These are phyloP conservation scores for Leptocoma aspasia DNA, from an alignment of 2,113 vertebrate species.

Conservation along the genomic window DNA sequence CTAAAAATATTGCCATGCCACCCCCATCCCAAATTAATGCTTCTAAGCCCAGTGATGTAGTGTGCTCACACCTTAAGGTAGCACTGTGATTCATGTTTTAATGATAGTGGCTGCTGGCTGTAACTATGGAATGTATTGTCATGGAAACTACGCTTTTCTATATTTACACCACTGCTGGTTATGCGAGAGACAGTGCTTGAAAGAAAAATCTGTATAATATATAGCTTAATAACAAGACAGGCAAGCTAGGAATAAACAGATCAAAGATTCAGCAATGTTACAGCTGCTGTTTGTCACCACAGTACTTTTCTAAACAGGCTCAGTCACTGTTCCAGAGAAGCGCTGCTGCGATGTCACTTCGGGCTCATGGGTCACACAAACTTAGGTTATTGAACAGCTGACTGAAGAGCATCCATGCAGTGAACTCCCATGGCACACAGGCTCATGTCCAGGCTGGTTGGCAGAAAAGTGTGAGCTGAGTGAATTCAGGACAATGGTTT, in stretches of 20 bases:
- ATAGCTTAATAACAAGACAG: slow-evolving; percentile 53
- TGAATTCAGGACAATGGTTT: neutral
- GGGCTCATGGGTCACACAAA: slow-evolving; percentile 49
- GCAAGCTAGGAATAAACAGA: slow-evolving; percentile 40
- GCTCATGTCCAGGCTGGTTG: neutral
- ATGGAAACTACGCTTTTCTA: slow-evolving; percentile 72
- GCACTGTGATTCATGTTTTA: slow-evolving; percentile 72
- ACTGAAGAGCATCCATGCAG: neutral
- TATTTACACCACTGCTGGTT: slow-evolving; percentile 64
- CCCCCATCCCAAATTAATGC: slow-evolving; percentile 47
- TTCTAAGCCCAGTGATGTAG: slow-evolving; percentile 45
- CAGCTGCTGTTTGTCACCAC: slow-evolving; percentile 33
- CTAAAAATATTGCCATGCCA: slow-evolving; percentile 62
- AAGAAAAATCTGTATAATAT: slow-evolving; percentile 48
- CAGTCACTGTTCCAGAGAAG: neutral
- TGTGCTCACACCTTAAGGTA: slow-evolving; percentile 66
- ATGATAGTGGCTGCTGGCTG: slow-evolving; percentile 67
- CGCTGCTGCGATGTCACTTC: slow-evolving; percentile 11
- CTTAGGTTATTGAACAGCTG: slow-evolving; percentile 28
- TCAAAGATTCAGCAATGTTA: slow-evolving; percentile 20
- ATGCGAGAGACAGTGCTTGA: slow-evolving; percentile 55
- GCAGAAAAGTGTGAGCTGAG: slow-evolving; percentile 32
- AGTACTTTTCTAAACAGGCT: neutral
- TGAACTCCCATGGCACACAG: neutral
- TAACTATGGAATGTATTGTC: slow-evolving; percentile 73